A percentile compares a stretch with the other conserved stretches of the same genome.
These are phyloP conservation scores for Parus major DNA, from an alignment of 2,113 vertebrate genomes.

Conservation along the genomic window DNA sequence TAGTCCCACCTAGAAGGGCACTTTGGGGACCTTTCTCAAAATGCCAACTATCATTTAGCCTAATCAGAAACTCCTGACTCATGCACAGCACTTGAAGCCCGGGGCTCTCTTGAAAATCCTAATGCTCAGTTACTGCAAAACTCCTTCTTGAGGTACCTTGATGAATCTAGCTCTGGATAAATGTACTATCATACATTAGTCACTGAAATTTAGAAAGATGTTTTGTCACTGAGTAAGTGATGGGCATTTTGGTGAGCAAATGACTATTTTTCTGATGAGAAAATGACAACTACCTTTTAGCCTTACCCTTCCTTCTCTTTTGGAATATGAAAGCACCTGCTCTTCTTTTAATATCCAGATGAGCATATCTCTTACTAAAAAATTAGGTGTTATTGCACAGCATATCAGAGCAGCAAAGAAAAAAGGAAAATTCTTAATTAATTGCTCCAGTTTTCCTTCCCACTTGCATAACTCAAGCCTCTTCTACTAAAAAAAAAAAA, in stretches of 20 bases:
- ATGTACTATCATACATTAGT: not conserved
- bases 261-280: not conserved
- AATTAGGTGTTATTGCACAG: not conserved
- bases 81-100: not conserved
- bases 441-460: not conserved
- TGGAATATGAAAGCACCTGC: not conserved
- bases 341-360: not conserved
- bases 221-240: not conserved
- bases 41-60: not conserved
- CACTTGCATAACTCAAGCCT: not conserved
- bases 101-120: not conserved
- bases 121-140: not conserved
- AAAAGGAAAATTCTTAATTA: not conserved
- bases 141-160: not conserved
- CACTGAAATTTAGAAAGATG: not conserved
- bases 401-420: not conserved
- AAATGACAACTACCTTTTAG: not conserved
- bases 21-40: not conserved
- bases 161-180: not conserved
- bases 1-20: accelerated
- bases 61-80: not conserved
- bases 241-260: not conserved
- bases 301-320: not conserved
- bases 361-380: not conserved
- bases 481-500: not conserved